Evolutionary conservation across 2,888 invertebrate genomes (phyloP).

Genomic region (Julus scanicus): DNA sequence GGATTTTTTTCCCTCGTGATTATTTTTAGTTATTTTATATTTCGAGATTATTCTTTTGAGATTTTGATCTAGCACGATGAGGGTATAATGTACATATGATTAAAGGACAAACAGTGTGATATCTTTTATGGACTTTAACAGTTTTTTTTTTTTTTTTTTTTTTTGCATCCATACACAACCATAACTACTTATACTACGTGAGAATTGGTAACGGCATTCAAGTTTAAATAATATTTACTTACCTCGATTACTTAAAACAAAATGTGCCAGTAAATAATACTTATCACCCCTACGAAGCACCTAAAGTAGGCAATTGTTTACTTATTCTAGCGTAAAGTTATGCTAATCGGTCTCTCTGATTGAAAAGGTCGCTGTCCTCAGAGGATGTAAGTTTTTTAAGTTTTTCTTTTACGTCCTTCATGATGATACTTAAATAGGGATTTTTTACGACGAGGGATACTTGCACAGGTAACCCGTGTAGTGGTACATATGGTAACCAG

Average conservation of each 20-base stretch:
- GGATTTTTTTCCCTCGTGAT: too few relatives aligned
- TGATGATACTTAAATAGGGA: not conserved
- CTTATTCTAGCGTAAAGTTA: slow-evolving; percentile 26
- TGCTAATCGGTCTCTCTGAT: not conserved
- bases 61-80: too few relatives aligned
- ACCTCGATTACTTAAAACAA: not conserved
- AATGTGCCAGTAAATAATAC: not conserved
- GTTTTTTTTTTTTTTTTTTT: too few relatives aligned
- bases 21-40: too few relatives aligned
- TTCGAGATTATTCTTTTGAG: too few relatives aligned
- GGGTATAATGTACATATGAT: too few relatives aligned
- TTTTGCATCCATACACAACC: not conserved
- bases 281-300: not conserved
- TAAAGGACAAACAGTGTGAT: too few relatives aligned
- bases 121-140: too few relatives aligned
- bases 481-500: slow-evolving; percentile 6
- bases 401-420: slow-evolving; percentile 33
- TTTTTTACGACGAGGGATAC: not conserved
- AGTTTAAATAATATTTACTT: not conserved
- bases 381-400: slow-evolving; percentile 3
- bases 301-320: not conserved
- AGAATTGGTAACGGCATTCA: not conserved
- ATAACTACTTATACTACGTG: not conserved
- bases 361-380: slow-evolving; percentile 18
- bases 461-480: not conserved